Percentiles rank a stretch among this genome's conserved stretches.
phyloP scores from a whole-genome alignment of 2,888 invertebrate species.

The Ferrisia virgata region DNA sequence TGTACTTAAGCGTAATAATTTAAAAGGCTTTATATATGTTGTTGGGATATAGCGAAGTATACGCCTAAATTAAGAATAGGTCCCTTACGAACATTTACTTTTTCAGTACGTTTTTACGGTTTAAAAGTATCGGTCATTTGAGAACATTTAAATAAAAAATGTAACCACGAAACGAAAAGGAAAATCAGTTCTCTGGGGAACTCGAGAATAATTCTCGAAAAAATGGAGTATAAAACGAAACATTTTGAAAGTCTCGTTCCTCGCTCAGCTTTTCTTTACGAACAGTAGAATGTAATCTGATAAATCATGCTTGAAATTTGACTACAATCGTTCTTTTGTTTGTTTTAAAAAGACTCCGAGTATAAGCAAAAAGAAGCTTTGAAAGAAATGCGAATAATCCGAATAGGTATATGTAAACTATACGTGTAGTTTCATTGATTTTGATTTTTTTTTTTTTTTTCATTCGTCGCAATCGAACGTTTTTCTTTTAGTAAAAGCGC shows the following conservation, averaged over 20 bases:
- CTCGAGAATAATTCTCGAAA: background rate
- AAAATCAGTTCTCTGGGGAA: background rate
- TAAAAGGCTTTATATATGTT: background rate
- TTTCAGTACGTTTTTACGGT: background rate
- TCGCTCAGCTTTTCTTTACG: background rate
- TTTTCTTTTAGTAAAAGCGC: background rate
- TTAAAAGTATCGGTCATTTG: constrained; percentile 20
- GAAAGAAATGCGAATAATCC: background rate
- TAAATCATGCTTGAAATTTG: background rate
- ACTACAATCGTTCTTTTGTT: background rate
- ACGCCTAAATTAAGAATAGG: constrained; percentile 9
- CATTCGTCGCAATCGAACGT: background rate
- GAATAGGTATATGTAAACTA: background rate
- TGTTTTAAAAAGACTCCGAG: too few species aligned
- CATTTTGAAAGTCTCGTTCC: background rate
- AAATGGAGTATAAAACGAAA: background rate
- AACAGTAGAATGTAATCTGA: background rate
- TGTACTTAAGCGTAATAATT: background rate
- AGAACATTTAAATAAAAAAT: constrained; percentile 31
- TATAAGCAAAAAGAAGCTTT: background rate
- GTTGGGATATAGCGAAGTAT: background rate
- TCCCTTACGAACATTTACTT: constrained; percentile 17
- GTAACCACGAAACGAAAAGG: constrained; percentile 8
- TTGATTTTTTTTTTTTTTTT: background rate
- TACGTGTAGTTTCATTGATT: background rate